Percentiles rank a stretch among this genome's conserved stretches.
These are phyloP conservation scores for Corbicula japonica DNA, from an alignment of 2,888 invertebrate species.

Conservation along the genomic window DNA sequence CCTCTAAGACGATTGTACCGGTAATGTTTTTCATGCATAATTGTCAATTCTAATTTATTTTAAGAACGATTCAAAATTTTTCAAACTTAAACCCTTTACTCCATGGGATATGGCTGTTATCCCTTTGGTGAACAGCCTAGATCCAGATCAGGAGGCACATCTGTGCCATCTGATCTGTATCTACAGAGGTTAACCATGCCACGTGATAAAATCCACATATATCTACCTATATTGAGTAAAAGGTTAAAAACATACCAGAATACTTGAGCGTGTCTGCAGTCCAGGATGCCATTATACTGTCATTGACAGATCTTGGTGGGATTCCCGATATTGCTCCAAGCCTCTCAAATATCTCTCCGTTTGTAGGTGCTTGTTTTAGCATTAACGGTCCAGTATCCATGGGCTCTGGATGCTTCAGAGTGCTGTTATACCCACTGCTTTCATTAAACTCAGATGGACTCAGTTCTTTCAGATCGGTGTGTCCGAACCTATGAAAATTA, in stretches of 20 bases:
- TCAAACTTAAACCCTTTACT: no score
- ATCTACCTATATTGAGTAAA: no score
- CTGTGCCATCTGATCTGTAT: no score
- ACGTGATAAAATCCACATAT: no score
- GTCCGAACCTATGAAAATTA: slow-evolving; percentile 17
- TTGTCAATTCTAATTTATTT: no score
- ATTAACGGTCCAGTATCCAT: slow-evolving; percentile 52
- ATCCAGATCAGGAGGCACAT: no score
- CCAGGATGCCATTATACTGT: slow-evolving; percentile 65
- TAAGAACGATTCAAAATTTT: no score
- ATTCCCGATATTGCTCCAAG: slow-evolving; percentile 61
- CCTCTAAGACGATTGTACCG: no score
- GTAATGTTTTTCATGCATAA: no score
- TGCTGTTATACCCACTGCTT: slow-evolving; percentile 29
- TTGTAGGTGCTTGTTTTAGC: slow-evolving; percentile 42
- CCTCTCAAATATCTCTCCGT: slow-evolving; percentile 59
- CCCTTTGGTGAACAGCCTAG: no score
- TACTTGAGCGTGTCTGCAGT: slow-evolving; percentile 45
- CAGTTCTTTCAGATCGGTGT: not conserved
- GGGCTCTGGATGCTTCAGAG: slow-evolving; percentile 51
- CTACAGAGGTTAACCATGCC: no score
- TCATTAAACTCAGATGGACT: slow-evolving; percentile 18
- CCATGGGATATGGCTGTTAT: no score
- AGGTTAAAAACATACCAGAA: slow-evolving; percentile 18
- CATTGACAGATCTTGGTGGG: slow-evolving; percentile 60